Percentiles rank a stretch among this genome's conserved stretches.
These are phyloP conservation scores for Hippoglossus stenolepis DNA, from an alignment of 2,113 vertebrate genomes.

Conservation along the genomic window DNA sequence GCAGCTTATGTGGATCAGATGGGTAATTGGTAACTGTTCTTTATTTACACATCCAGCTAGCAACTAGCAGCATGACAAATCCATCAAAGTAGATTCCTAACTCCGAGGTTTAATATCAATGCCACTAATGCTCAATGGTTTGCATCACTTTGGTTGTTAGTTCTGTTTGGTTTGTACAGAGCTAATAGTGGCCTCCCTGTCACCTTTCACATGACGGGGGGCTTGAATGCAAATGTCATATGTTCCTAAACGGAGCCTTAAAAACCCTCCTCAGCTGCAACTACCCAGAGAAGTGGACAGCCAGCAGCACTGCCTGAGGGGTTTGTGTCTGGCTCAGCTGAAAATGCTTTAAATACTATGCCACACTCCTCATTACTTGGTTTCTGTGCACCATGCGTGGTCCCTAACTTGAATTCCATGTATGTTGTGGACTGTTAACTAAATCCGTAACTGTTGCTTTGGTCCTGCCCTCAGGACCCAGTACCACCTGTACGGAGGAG, in stretches of 20 bases:
- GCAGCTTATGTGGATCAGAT: too few relatives aligned
- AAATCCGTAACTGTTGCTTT: not conserved
- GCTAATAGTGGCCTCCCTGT: too few relatives aligned
- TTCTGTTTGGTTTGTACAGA: too few relatives aligned
- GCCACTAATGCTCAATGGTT: not conserved
- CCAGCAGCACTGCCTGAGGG: not conserved
- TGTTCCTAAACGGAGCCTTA: not conserved
- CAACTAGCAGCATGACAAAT: not conserved
- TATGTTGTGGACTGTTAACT: not conserved
- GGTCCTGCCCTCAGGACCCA: constrained; percentile 82
- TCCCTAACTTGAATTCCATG: not conserved
- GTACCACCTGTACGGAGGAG: constrained; percentile 94
- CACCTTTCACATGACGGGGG: not conserved
- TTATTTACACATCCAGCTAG: too few relatives aligned
- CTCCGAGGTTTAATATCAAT: not conserved
- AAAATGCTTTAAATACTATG: not conserved
- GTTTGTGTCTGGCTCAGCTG: constrained; percentile 6
- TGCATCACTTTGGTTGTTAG: not conserved
- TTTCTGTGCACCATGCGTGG: not conserved
- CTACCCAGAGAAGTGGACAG: not conserved
- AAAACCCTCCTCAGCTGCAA: not conserved
- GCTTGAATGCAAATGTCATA: not conserved
- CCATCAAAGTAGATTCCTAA: not conserved
- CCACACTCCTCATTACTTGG: not conserved
- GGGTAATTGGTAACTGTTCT: too few relatives aligned